Percentiles rank a stretch among this genome's conserved stretches.
These are phyloP conservation scores for Ladona fulva DNA, from an alignment of 1,140 invertebrate species.

Conservation along the genomic window DNA sequence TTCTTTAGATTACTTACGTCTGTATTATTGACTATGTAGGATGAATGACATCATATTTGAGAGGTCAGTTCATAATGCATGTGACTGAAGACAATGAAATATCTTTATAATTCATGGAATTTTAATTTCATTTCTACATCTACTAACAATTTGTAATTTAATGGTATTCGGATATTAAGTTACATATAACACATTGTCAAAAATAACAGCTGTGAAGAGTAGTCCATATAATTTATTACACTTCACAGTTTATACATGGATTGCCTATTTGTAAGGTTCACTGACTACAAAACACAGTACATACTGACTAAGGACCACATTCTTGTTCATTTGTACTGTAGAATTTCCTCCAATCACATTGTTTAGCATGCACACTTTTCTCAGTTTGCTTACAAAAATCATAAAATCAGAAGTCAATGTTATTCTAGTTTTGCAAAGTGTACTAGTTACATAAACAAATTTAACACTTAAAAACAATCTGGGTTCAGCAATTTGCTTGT, in stretches of 20 bases:
- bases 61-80: too few species aligned
- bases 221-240: slow-evolving; percentile 10
- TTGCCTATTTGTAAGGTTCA: neutral
- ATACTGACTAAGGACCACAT: slow-evolving; percentile 9
- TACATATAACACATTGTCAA: neutral
- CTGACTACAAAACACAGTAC: slow-evolving; percentile 9
- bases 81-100: too few species aligned
- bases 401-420: neutral
- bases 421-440: neutral
- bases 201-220: neutral
- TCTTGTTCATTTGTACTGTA: slow-evolving; percentile 10
- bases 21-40: too few species aligned
- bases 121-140: too few species aligned
- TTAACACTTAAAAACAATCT: slow-evolving; percentile 4
- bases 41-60: too few species aligned
- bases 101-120: too few species aligned
- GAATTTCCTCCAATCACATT: neutral
- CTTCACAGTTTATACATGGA: slow-evolving; percentile 8
- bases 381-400: slow-evolving; percentile 6
- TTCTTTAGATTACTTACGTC: too few species aligned
- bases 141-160: too few species aligned
- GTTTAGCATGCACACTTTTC: neutral
- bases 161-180: too few species aligned
- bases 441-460: neutral
- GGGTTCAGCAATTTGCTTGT: neutral